Conservation (phyloP, 2,113 vertebrate species). For the Halcyon malimbica region DNA sequence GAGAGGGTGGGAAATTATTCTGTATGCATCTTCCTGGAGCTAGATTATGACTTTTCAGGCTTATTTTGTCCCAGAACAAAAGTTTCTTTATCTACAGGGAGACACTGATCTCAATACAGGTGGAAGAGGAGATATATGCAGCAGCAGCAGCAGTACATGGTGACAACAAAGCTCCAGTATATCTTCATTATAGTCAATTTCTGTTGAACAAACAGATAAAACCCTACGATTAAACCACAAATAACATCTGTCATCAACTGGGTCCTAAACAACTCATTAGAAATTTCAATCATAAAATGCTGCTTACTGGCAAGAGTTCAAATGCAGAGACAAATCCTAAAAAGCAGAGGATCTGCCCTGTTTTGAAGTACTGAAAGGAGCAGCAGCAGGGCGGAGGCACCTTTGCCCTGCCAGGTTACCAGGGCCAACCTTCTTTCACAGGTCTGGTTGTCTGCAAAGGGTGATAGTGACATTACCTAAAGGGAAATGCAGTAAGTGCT, state of each 20-base stretch:
- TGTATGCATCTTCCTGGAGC: background rate
- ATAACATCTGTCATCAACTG: background rate
- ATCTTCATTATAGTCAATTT: background rate
- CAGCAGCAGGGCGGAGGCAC: background rate
- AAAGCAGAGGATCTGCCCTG: background rate
- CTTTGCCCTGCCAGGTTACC: background rate
- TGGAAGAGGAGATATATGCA: background rate
- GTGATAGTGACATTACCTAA: background rate
- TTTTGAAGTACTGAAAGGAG: background rate
- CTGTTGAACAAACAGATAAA: background rate
- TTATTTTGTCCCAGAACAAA: background rate
- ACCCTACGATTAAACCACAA: background rate
- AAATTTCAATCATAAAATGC: background rate
- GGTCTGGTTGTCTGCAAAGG: background rate
- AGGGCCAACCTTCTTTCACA: background rate
- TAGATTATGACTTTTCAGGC: background rate
- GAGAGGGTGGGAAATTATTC: background rate
- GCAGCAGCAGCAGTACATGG: background rate
- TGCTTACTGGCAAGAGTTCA: background rate
- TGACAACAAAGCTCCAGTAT: background rate
- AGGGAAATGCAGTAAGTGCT: background rate
- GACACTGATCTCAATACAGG: background rate
- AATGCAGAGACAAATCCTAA: background rate
- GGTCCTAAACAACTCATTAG: background rate
- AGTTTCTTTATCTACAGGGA: background rate